These are phyloP conservation scores for Nomada ferruginata DNA, from an alignment of 2,888 invertebrate genomes.

Conservation along the genomic window DNA sequence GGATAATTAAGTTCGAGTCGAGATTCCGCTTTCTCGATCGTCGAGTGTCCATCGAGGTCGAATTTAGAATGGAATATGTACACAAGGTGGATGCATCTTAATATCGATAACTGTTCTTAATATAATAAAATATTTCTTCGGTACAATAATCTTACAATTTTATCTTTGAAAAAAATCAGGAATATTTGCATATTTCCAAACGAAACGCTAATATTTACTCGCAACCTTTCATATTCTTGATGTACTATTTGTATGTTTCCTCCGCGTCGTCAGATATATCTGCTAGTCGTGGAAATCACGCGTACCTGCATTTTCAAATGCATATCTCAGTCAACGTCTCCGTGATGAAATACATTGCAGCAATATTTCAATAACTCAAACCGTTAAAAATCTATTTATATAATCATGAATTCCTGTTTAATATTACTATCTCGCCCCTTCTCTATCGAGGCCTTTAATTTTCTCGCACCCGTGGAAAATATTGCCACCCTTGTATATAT, in stretches of 20 bases:
- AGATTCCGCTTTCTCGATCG: background rate
- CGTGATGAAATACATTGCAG: no score
- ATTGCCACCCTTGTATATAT: background rate
- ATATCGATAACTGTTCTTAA: no score
- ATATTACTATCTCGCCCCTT: background rate
- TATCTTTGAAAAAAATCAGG: slow-evolving; percentile 8
- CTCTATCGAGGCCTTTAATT: background rate
- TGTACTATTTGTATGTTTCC: slow-evolving; percentile 22
- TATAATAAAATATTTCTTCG: background rate
- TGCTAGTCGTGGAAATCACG: slow-evolving; percentile 3
- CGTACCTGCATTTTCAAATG: no score
- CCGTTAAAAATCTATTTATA: no score
- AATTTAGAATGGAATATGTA: background rate
- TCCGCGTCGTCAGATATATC: slow-evolving; percentile 15
- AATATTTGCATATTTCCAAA: slow-evolving; percentile 28
- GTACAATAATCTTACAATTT: background rate
- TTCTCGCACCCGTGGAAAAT: background rate
- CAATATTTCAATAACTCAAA: no score
- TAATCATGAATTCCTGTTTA: background rate
- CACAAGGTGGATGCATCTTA: no score
- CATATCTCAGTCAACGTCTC: no score
- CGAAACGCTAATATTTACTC: slow-evolving; percentile 29
- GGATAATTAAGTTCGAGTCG: slow-evolving; percentile 8
- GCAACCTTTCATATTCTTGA: slow-evolving; percentile 29
- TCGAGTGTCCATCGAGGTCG: background rate